Conservation (phyloP, 2,888 invertebrate genomes). For the Selenia dentaria region DNA sequence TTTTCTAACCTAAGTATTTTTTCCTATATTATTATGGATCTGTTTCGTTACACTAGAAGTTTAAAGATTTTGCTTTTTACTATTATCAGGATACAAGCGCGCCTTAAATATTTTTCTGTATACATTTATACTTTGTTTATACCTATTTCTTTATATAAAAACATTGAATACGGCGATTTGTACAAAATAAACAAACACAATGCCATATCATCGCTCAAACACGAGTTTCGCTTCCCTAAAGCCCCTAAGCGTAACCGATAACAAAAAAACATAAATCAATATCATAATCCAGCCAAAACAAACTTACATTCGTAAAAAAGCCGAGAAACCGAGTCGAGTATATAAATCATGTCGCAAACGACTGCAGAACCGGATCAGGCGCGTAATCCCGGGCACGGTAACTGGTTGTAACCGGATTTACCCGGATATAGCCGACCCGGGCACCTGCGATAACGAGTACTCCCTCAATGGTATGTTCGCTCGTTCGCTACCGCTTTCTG, state of each 20-base stretch:
- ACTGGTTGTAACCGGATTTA: slow-evolving; percentile 69
- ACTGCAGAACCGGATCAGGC: slow-evolving; percentile 72
- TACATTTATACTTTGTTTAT: too few species aligned
- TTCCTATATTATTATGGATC: too few species aligned
- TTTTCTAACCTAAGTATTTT: too few species aligned
- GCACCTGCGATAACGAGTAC: slow-evolving; percentile 77
- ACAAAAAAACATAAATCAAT: slow-evolving; percentile 19
- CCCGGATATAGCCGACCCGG: slow-evolving; percentile 61
- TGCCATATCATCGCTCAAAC: neutral
- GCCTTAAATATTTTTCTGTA: too few species aligned
- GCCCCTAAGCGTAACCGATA: neutral
- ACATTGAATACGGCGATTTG: too few species aligned
- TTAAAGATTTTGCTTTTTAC: too few species aligned
- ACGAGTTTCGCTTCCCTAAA: slow-evolving; percentile 1
- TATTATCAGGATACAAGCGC: too few species aligned
- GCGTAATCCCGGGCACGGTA: slow-evolving; percentile 73
- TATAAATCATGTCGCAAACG: slow-evolving; percentile 77
- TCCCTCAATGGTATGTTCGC: slow-evolving; percentile 32
- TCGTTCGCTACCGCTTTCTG: slow-evolving; percentile 27
- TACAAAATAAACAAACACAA: too few species aligned
- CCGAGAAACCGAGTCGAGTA: slow-evolving; percentile 43
- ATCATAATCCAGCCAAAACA: slow-evolving; percentile 15
- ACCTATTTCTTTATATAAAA: too few species aligned
- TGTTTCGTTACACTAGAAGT: too few species aligned
- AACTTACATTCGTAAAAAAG: slow-evolving; percentile 38